phyloP scores from a whole-genome alignment of 2,113 vertebrate genomes.

The Corvus cornix region DNA sequence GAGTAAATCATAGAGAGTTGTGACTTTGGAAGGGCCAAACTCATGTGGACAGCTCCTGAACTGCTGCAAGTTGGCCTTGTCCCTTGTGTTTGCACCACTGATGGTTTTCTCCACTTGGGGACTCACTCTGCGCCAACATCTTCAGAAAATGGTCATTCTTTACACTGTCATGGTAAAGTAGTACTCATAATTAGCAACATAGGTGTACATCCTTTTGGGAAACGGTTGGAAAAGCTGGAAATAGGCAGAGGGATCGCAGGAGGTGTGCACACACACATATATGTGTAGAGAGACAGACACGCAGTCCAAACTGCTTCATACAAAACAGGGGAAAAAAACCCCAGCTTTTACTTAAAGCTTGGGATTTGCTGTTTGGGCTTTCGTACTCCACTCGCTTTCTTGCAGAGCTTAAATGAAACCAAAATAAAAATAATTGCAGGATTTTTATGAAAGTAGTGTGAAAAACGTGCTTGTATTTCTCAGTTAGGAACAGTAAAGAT shows the following conservation, averaged over 20 bases:
- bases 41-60: background rate
- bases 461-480: background rate
- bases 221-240: background rate
- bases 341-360: background rate
- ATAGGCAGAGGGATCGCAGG: fast-evolving
- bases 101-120: background rate
- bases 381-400: background rate
- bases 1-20: background rate
- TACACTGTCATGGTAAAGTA: background rate
- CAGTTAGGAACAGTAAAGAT: background rate
- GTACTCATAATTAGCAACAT: background rate
- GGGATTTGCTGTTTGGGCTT: background rate
- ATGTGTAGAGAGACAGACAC: background rate
- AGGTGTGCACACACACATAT: fast-evolving
- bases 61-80: too few relatives aligned
- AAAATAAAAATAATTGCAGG: background rate
- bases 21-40: background rate
- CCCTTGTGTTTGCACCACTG: background rate
- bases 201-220: background rate
- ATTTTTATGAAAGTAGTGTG: background rate
- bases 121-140: fast-evolving
- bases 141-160: background rate
- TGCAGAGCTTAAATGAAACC: background rate
- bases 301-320: background rate
- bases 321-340: fast-evolving